Evolutionary conservation across 2,113 vertebrate species (phyloP).

Genomic region (Apteryx owenii): DNA sequence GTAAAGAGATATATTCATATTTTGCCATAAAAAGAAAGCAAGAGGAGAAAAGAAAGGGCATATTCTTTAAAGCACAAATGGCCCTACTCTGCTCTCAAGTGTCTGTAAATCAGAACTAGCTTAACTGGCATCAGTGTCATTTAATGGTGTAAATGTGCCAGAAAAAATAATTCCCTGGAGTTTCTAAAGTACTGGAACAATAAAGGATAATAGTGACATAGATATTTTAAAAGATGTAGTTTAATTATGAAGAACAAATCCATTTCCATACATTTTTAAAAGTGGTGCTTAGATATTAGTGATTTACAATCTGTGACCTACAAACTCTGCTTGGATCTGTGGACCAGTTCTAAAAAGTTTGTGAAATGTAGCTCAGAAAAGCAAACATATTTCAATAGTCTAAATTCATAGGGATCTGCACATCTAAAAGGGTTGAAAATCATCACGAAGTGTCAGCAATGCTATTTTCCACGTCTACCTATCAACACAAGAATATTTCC

Average conservation of each 20-base stretch:
- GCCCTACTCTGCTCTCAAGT: not conserved
- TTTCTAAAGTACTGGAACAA: not conserved
- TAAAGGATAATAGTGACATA: not conserved
- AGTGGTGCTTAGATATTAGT: not conserved
- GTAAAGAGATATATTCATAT: not conserved
- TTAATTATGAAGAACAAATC: not conserved
- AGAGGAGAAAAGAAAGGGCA: not conserved
- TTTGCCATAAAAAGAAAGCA: not conserved
- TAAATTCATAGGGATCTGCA: not conserved
- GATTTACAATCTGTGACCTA: not conserved
- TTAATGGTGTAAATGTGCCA: not conserved
- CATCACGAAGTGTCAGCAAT: not conserved
- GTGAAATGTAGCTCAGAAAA: not conserved
- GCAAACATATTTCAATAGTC: not conserved
- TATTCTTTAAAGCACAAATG: not conserved
- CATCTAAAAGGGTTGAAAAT: constrained; percentile 2
- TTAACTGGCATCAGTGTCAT: not conserved
- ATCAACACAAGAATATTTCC: constrained; percentile 34
- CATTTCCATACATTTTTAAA: not conserved
- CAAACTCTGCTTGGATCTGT: not conserved
- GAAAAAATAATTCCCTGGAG: not conserved
- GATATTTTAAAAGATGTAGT: not conserved
- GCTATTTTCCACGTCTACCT: not conserved
- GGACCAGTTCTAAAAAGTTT: not conserved
- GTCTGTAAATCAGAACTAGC: not conserved